Base-by-base conservation (phyloP, 2,888 invertebrate species). In the Ectropis crepuscularia region DNA sequence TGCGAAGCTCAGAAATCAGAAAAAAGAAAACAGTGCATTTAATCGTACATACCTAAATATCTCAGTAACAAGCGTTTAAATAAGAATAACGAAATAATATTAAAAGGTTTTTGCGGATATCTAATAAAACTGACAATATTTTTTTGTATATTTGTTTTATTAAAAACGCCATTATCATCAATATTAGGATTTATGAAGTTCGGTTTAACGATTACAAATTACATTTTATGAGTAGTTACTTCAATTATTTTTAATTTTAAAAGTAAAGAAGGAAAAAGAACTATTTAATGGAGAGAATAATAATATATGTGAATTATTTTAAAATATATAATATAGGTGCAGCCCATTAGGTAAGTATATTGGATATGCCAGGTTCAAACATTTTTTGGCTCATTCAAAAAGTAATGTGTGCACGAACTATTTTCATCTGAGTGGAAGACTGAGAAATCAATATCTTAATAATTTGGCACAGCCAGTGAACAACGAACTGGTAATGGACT, bases 121-220 rank as follows among this genome's bases (percentile, higher is more conserved):
- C 58, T 73, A 92, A 92, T 92, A 86, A 92, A 92, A 92, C 91
- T 78, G 86, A 78, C 87, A 83, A 81, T 85, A 71, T 72, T 82
- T 92, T 89, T 92, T 89, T 89, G 86, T 87, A 88, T 92, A 91
- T 87, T 89, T 91, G 87, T 91, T 92, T 92, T 92, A 92, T 92
- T 92, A 91, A 92, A 92, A 92, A 91, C 92, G 92, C 92, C 92
- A 92, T 92, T 90, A 91, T 91, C 87, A 90, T 92, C 91, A 91
- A 89, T 92, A 92, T 92, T 92, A 92, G 91, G 92, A 92, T 90
- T 92, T 91, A 92, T 90, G 92, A 92, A 92, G 90, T 90, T 90
- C 90, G 83, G 91, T 92, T 90, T 91, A 92, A 91, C 91, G 90
- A 90, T 91, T 92, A 92, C 92, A 92, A 84, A 87, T 88, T 75